Evolutionary conservation across 2,797 vertebrate genomes (phyloP).

Genomic region (Serranus cabrilla): DNA sequence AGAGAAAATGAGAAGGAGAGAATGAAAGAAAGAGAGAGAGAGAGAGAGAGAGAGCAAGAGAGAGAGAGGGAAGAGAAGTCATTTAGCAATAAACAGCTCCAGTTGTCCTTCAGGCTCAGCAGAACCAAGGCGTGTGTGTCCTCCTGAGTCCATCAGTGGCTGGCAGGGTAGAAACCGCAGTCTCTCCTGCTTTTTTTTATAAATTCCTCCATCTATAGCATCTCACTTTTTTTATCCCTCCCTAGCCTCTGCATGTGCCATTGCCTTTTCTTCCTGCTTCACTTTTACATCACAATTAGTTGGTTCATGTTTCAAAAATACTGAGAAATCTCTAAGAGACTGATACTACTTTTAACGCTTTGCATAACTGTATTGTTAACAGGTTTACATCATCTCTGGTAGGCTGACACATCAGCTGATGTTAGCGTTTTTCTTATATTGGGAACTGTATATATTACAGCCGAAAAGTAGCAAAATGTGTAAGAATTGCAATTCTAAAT

Average conservation of each 20-base stretch:
- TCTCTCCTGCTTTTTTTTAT: not conserved
- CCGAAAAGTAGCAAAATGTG: too few relatives aligned
- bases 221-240: not conserved
- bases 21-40: not conserved
- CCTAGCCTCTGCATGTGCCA: not conserved
- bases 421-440: too few relatives aligned
- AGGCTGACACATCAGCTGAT: not conserved
- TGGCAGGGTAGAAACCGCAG: slow-evolving; percentile 24
- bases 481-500: too few relatives aligned
- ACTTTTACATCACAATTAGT: not conserved
- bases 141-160: slow-evolving; percentile 52
- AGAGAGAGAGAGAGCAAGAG: slow-evolving; percentile 4
- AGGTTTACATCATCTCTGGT: not conserved
- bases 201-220: not conserved
- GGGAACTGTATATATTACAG: too few relatives aligned
- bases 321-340: not conserved
- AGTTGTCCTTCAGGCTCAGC: slow-evolving; percentile 85
- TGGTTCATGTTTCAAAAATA: not conserved
- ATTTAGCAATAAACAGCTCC: slow-evolving; percentile 83
- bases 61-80: slow-evolving; percentile 50
- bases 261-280: not conserved
- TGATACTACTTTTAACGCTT: not conserved
- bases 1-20: slow-evolving; percentile 56
- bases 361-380: not conserved
- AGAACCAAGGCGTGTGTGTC: slow-evolving; percentile 65